These are phyloP conservation scores for Tokudaia muenninki DNA, from an alignment of 2,797 vertebrate species.

Conservation along the genomic window DNA sequence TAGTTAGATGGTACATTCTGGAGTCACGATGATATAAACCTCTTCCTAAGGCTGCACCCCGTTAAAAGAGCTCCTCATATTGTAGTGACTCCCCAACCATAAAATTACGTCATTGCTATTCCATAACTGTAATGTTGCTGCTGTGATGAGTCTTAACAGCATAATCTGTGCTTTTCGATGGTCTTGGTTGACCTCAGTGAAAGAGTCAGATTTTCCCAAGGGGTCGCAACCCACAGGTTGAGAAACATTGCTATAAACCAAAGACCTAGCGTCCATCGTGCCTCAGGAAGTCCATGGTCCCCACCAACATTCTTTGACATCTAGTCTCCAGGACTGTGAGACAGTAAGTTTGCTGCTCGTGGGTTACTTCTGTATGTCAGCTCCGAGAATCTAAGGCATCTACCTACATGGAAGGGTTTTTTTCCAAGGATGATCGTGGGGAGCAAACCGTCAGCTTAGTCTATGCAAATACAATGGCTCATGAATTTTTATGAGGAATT, in stretches of 20 bases:
- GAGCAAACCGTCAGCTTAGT: background rate
- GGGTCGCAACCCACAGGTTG: background rate
- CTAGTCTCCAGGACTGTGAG: background rate
- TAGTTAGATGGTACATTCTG: background rate
- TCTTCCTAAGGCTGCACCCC: background rate
- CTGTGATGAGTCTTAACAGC: background rate
- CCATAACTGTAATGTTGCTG: background rate
- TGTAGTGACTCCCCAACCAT: background rate
- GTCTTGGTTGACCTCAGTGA: background rate
- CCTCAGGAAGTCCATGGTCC: background rate
- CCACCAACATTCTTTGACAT: background rate
- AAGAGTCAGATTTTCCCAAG: background rate
- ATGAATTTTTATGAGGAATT: constrained; percentile 33
- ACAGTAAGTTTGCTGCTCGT: background rate
- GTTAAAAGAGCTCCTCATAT: background rate
- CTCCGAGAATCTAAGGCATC: background rate
- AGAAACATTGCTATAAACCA: background rate
- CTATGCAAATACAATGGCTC: constrained; percentile 45
- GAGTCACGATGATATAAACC: background rate
- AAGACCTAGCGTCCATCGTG: background rate
- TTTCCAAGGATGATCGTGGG: constrained; percentile 6
- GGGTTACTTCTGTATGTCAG: background rate
- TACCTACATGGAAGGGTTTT: constrained; percentile 17
- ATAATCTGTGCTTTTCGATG: background rate
- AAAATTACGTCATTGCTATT: background rate